Evolutionary conservation across 2,113 vertebrate species (phyloP).

Genomic region (Pterocles orientalis): DNA sequence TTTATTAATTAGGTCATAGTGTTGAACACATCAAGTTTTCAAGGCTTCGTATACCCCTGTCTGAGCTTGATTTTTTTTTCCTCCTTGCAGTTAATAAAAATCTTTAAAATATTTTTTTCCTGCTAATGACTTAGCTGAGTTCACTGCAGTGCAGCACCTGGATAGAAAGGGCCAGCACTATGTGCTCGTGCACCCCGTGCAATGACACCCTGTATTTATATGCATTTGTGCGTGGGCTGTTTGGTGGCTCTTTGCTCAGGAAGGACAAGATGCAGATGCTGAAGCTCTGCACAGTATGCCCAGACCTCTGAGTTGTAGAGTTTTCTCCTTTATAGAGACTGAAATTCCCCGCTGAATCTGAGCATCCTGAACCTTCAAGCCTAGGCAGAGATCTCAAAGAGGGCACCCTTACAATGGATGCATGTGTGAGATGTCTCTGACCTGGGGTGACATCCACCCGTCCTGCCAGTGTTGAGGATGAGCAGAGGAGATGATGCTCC

Average conservation of each 20-base stretch:
- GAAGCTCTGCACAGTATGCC: not conserved
- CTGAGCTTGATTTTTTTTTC: not conserved
- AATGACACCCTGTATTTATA: not conserved
- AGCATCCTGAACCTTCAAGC: not conserved
- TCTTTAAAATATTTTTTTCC: not conserved
- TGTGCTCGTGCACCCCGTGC: fast-evolving
- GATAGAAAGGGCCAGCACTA: not conserved
- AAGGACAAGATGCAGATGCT: not conserved
- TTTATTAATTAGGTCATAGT: not conserved
- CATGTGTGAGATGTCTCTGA: not conserved
- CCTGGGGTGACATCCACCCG: too few relatives aligned
- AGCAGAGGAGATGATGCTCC: not conserved
- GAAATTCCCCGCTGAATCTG: not conserved
- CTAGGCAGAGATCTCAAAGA: not conserved
- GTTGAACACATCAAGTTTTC: not conserved
- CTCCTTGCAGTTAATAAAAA: not conserved
- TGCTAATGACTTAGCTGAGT: not conserved
- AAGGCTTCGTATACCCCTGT: not conserved
- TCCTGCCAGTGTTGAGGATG: not conserved
- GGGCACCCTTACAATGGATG: fast-evolving
- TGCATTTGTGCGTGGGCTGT: fast-evolving
- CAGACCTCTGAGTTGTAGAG: not conserved
- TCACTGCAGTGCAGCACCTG: not conserved
- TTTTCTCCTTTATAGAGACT: not conserved
- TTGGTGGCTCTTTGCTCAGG: not conserved